These are phyloP conservation scores for Pentalonia nigronervosa DNA, from an alignment of 1,140 invertebrate genomes.

Conservation along the genomic window DNA sequence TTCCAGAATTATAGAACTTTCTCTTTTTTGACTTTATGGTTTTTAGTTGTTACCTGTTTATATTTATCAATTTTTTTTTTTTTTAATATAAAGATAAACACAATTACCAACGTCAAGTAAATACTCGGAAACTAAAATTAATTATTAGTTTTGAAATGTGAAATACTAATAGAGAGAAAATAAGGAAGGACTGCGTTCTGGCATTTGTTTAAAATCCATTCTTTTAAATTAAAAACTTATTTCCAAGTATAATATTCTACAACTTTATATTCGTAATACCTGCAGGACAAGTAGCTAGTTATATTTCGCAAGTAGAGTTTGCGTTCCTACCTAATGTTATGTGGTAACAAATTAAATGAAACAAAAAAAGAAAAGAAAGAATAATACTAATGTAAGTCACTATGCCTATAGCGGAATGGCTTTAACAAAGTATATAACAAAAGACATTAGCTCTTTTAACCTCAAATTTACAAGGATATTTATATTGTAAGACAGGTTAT, in stretches of 20 bases:
- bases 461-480: constrained; percentile 42
- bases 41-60: not conserved
- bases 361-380: not conserved
- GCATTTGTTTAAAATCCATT: not conserved
- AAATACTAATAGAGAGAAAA: not conserved
- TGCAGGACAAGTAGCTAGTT: not conserved
- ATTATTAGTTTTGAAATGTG: not conserved
- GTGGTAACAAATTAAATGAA: not conserved
- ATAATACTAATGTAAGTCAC: not conserved
- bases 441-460: constrained; percentile 26
- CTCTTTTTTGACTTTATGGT: not conserved
- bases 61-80: not conserved
- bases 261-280: not conserved
- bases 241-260: not conserved
- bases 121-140: not conserved
- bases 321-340: not conserved
- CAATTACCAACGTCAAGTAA: not conserved
- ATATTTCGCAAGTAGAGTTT: not conserved
- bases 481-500: not conserved
- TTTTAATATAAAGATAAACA: not conserved
- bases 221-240: not conserved
- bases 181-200: not conserved
- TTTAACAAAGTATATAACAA: constrained; percentile 32
- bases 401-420: not conserved
- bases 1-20: not conserved